Evolutionary conservation across 2,888 invertebrate species (phyloP).

Genomic region (Drosophila affinis): DNA sequence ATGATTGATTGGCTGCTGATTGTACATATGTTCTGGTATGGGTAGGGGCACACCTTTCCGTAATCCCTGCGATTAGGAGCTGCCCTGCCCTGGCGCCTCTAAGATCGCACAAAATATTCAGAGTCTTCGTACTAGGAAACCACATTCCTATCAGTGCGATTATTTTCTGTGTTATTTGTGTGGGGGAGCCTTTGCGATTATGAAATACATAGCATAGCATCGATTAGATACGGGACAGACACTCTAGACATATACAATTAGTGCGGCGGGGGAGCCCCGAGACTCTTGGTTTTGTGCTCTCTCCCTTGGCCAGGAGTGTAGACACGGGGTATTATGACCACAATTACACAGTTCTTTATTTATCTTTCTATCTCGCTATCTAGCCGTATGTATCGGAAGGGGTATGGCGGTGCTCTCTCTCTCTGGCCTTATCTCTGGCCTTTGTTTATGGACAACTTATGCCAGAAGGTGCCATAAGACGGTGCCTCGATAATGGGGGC

Average conservation of each 20-base stretch:
- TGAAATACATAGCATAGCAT: constrained; percentile 38
- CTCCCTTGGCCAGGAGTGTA: constrained; percentile 18
- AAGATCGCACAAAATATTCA: not conserved
- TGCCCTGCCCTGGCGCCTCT: constrained; percentile 5
- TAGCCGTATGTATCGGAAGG: constrained; percentile 13
- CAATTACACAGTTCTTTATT: constrained; percentile 62
- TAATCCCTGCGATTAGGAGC: constrained; percentile 13
- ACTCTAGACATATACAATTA: constrained; percentile 32
- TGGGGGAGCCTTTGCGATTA: constrained; percentile 38
- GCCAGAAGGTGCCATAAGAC: constrained; percentile 15
- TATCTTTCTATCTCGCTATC: constrained; percentile 17
- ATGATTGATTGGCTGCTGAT: constrained; percentile 30
- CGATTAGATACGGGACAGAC: constrained; percentile 61
- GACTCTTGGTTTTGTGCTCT: constrained; percentile 8
- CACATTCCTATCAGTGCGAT: constrained; percentile 30
- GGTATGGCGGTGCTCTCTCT: not conserved
- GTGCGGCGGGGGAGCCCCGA: constrained; percentile 4
- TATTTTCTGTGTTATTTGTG: not conserved
- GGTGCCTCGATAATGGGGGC: constrained; percentile 12
- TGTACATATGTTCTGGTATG: too few relatives aligned
- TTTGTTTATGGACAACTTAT: constrained; percentile 29
- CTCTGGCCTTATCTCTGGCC: constrained; percentile 16
- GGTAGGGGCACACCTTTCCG: constrained; percentile 1
- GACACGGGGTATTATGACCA: constrained; percentile 42
- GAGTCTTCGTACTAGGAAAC: not conserved